Evolutionary conservation across 2,797 vertebrate genomes (phyloP).

Genomic region (Salarias fasciatus): DNA sequence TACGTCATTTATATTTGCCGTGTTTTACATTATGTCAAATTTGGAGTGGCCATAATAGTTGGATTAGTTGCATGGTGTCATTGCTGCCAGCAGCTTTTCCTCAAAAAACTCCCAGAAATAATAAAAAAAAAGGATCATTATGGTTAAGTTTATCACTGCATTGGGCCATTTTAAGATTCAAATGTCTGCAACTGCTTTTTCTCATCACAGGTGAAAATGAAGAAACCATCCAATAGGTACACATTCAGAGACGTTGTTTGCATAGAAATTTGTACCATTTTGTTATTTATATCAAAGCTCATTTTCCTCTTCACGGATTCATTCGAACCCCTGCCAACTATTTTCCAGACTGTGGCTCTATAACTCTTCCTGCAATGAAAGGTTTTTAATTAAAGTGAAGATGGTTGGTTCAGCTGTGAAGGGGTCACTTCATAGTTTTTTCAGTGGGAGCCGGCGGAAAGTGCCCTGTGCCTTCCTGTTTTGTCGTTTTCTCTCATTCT

Average conservation of each 20-base stretch:
- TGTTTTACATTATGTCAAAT: slow-evolving; percentile 9
- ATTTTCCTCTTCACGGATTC: slow-evolving; percentile 70
- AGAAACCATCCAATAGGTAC: slow-evolving; percentile 19
- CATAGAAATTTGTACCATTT: slow-evolving; percentile 49
- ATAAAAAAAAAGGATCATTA: no score
- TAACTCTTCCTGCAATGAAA: slow-evolving; percentile 78
- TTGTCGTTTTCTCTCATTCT: slow-evolving; percentile 61
- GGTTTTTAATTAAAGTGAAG: slow-evolving; percentile 84
- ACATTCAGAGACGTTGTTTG: slow-evolving; percentile 68
- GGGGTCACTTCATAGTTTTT: slow-evolving; percentile 72
- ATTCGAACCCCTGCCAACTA: slow-evolving; percentile 72
- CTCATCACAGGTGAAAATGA: slow-evolving; percentile 5
- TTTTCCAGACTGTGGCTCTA: slow-evolving; percentile 68
- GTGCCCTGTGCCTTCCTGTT: slow-evolving; percentile 50
- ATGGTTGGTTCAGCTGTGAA: slow-evolving; percentile 70
- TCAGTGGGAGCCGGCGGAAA: slow-evolving; percentile 41
- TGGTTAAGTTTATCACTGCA: no score
- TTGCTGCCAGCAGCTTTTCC: background rate
- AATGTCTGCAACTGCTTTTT: slow-evolving; percentile 13
- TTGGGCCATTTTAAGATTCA: background rate
- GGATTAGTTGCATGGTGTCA: background rate
- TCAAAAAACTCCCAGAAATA: background rate
- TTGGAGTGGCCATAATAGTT: slow-evolving; percentile 2
- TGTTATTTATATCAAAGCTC: slow-evolving; percentile 72
- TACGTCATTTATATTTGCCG: slow-evolving; percentile 11